Evolutionary conservation across 2,113 vertebrate genomes (phyloP).

Genomic region (Alosa alosa): DNA sequence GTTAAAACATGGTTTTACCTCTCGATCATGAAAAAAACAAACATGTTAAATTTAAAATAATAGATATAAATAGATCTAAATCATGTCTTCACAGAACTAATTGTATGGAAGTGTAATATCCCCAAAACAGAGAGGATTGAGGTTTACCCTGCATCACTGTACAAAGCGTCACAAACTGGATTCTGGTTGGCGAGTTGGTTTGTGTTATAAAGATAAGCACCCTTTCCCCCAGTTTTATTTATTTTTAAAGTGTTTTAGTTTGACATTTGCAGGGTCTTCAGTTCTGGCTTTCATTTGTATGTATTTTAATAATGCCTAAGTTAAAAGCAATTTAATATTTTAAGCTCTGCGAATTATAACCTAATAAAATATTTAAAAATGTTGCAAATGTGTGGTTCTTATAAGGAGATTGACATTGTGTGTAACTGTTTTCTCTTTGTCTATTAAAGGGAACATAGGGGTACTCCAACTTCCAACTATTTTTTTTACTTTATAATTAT

Average conservation of each 20-base stretch:
- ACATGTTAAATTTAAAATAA: constrained; percentile 42
- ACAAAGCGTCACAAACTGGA: constrained; percentile 63
- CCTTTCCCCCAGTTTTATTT: constrained; percentile 49
- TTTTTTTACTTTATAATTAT: no score
- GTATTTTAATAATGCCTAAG: constrained; percentile 84
- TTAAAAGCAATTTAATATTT: constrained; percentile 86
- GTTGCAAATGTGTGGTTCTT: constrained; percentile 20
- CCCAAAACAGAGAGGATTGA: constrained; percentile 29
- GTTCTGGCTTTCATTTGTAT: constrained; percentile 82
- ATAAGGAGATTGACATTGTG: neutral
- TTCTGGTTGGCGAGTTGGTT: constrained; percentile 65
- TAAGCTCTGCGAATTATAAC: constrained; percentile 82
- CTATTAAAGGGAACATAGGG: no score
- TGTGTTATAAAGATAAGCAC: constrained; percentile 60
- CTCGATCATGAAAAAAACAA: constrained; percentile 42
- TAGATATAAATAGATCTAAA: constrained; percentile 36
- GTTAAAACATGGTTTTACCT: constrained; percentile 21
- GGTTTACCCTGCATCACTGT: constrained; percentile 58
- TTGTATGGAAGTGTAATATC: constrained; percentile 35
- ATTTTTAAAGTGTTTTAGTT: constrained; percentile 46
- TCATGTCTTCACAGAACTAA: constrained; percentile 44
- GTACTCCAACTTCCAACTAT: no score
- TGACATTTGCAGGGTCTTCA: constrained; percentile 74
- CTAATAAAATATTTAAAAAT: constrained; percentile 74
- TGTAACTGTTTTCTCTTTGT: neutral